These are phyloP conservation scores for Sebastes steindachneri DNA, from an alignment of 2,797 vertebrate species.

Conservation along the genomic window DNA sequence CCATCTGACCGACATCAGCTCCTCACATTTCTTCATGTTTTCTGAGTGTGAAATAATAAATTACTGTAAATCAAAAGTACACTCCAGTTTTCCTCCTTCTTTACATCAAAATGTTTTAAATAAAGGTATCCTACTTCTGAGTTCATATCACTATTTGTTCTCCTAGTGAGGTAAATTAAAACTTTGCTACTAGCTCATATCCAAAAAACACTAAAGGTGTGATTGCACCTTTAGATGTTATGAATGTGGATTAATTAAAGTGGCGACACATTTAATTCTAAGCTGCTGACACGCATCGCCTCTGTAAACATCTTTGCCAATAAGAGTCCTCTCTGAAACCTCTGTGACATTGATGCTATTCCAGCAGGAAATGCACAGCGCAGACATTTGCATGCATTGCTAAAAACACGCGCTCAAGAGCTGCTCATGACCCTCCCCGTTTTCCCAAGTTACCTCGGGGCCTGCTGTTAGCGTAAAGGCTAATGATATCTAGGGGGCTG, in stretches of 20 bases:
- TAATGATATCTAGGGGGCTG: conserved; percentile 89
- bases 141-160: not conserved
- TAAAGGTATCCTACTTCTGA: not conserved
- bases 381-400: conserved; percentile 86
- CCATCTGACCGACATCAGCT: not conserved
- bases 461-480: conserved; percentile 86
- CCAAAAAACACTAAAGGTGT: conserved; percentile 21
- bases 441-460: conserved; percentile 81
- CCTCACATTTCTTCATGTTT: not conserved
- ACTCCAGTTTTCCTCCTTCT: not conserved
- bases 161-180: not conserved
- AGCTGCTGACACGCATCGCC: conserved; percentile 43
- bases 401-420: conserved; percentile 87
- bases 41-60: not conserved
- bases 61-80: not conserved
- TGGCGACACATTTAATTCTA: conserved; percentile 8
- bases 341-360: conserved; percentile 54
- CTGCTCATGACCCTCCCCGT: conserved; percentile 29
- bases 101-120: not conserved
- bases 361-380: conserved; percentile 87
- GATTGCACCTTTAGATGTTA: conserved; percentile 28
- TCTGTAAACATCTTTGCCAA: conserved; percentile 15
- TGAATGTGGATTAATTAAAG: conserved; percentile 41
- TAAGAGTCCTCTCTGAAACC: not conserved
- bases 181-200: not conserved